Base-by-base conservation (phyloP, 2,888 invertebrate genomes). In the Sycophila texana region DNA sequence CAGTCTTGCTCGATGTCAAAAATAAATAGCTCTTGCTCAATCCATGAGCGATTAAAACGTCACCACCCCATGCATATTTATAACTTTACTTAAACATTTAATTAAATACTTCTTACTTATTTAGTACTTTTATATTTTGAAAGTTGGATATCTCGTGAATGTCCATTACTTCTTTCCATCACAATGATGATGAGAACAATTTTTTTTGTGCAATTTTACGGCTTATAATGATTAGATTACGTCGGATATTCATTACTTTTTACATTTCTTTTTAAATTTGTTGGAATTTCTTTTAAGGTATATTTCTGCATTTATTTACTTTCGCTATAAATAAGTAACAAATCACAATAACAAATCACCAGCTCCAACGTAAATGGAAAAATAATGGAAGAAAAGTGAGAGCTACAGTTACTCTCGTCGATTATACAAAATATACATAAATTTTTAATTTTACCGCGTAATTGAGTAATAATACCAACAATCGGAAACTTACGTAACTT, bases 41-140 rank as follows among this genome's bases (percentile, higher is more conserved):
- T 71, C 58, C 30, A 66, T 72, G 66, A 70, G 60, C 61, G 53
- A 68, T 61, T 68, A 2, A 68, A 68, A 51, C 47, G 20, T 49
- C 18, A 72, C 26, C 18, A 72, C 26, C 60, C 51, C 61, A 74
- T 14, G 57, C 14, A 14, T 53, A 10, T 71, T 57, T 72, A 66
- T 66, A 63, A 22, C 16, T 74, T 70, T 63, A 63, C 30, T 77
- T 77, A 61, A 57, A 57, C 72, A 74, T 68, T 71, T 22, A 80
- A 68, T 71, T 57, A 66, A 65, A 58, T 61, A 67, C 68, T 71
- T 79, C 76, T 78, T 60, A 76, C 70, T 76, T 66, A 74, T 26
- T 53, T 14, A 53, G 70, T 73, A 78, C 58, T 60, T 60, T 60
- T 57, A 53, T 65, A 2, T 66, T 75, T 22, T 30, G n/a, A 79